phyloP scores from a whole-genome alignment of 2,113 vertebrate species.

The Cheirogaleus medius region DNA sequence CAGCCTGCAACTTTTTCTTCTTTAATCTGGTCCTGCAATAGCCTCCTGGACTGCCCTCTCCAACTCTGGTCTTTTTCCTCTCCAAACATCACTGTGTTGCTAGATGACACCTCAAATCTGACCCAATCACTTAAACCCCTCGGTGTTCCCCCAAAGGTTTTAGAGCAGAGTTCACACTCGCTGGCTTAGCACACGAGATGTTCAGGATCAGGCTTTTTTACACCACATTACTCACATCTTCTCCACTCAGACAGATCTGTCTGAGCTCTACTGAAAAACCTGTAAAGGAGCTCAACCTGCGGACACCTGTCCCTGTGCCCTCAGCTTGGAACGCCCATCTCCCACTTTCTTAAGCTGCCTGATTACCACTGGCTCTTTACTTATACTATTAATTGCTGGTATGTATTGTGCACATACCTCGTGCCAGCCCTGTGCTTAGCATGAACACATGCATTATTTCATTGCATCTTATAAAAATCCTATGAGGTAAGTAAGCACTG shows the following conservation, averaged over 20 bases:
- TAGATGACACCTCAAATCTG: neutral
- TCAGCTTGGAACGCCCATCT: neutral
- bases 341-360: neutral
- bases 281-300: neutral
- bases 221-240: neutral
- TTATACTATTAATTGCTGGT: neutral
- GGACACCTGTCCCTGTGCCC: neutral
- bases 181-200: neutral
- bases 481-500: neutral
- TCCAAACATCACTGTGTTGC: neutral
- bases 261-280: neutral
- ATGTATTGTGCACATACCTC: neutral
- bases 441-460: neutral
- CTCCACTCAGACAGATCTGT: neutral
- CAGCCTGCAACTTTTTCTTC: neutral
- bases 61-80: neutral
- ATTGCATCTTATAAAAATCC: neutral
- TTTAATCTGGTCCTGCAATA: fast-evolving
- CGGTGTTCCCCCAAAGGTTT: neutral
- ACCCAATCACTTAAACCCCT: neutral
- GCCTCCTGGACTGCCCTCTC: neutral
- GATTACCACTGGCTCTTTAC: neutral
- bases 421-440: neutral
- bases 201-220: too few relatives aligned
- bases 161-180: neutral